Evolutionary conservation across 2,888 invertebrate species (phyloP).

Genomic region (Drosophila anceps): DNA sequence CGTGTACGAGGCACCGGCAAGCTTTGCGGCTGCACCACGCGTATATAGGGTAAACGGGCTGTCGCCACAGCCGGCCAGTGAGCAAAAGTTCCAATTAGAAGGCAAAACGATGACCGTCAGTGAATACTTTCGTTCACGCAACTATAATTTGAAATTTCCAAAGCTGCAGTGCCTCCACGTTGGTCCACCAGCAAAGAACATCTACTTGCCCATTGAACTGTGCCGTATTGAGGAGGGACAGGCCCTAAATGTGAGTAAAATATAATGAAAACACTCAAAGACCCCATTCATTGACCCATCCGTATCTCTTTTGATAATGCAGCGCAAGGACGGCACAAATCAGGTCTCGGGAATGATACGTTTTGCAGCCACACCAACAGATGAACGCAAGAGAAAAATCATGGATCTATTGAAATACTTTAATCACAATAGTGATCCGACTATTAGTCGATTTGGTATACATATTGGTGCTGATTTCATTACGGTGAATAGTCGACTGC

Average conservation of each 20-base stretch:
- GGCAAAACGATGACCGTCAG: slow-evolving; percentile 84
- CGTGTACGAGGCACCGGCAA: slow-evolving; percentile 75
- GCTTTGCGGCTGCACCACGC: slow-evolving; percentile 65
- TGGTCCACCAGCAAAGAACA: slow-evolving; percentile 88
- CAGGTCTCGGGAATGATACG: slow-evolving; percentile 96
- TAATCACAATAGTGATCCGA: slow-evolving; percentile 83
- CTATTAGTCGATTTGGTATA: slow-evolving; percentile 93
- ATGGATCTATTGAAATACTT: slow-evolving; percentile 85
- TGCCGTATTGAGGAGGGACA: slow-evolving; percentile 93
- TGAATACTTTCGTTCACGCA: slow-evolving; percentile 74
- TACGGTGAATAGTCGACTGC: slow-evolving; percentile 91
- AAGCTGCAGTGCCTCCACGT: slow-evolving; percentile 94
- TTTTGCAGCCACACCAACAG: slow-evolving; percentile 93
- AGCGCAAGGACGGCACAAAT: slow-evolving; percentile 90
- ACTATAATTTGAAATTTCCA: slow-evolving; percentile 87
- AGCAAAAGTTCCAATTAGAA: slow-evolving; percentile 82
- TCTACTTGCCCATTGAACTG: slow-evolving; percentile 94
- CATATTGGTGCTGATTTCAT: slow-evolving; percentile 91
- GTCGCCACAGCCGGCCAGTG: slow-evolving; percentile 73
- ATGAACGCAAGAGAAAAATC: slow-evolving; percentile 92
- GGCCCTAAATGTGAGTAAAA: slow-evolving; percentile 86
- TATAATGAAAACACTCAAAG: neutral
- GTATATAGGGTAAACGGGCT: slow-evolving; percentile 74
- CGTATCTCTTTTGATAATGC: neutral
- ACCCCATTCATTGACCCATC: neutral